Evolutionary conservation across 2,888 invertebrate genomes (phyloP).

Genomic region (Pinctada fucata): DNA sequence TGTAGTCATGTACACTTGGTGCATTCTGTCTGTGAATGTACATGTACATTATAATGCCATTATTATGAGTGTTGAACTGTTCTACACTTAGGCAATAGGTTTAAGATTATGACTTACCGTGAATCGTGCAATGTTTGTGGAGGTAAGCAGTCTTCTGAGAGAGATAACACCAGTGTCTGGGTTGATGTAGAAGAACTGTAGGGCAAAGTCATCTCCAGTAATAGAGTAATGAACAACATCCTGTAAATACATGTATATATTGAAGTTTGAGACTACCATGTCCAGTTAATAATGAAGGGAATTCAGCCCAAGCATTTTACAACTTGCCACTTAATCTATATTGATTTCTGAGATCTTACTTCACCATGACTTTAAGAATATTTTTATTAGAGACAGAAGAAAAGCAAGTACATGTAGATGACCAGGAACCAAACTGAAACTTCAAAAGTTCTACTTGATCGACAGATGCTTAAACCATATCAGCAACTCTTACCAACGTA

Average conservation of each 20-base stretch:
- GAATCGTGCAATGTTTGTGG: background rate
- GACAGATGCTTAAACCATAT: too few relatives aligned
- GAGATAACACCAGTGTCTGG: slow-evolving; percentile 58
- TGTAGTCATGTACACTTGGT: too few relatives aligned
- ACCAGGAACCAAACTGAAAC: too few relatives aligned
- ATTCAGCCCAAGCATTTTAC: background rate
- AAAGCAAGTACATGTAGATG: too few relatives aligned
- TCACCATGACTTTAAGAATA: too few relatives aligned
- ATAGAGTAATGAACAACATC: slow-evolving; percentile 60
- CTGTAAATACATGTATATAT: slow-evolving; percentile 43
- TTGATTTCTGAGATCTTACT: too few relatives aligned
- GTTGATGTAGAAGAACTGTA: slow-evolving; percentile 60
- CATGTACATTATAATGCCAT: slow-evolving; percentile 50
- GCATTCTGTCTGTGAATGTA: background rate
- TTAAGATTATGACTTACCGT: background rate
- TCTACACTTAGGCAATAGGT: too few relatives aligned
- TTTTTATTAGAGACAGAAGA: too few relatives aligned
- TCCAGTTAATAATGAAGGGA: background rate
- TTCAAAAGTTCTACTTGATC: too few relatives aligned
- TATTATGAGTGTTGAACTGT: slow-evolving; percentile 21
- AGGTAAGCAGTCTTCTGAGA: slow-evolving; percentile 46
- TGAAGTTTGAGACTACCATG: background rate
- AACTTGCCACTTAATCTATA: too few relatives aligned
- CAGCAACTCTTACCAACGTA: too few relatives aligned
- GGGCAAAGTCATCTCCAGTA: slow-evolving; percentile 49